Percentiles rank a stretch among this genome's conserved stretches.
Evolutionary conservation across 2,113 vertebrate genomes (phyloP).

Genomic region (Paracanthobrama guichenoti): DNA sequence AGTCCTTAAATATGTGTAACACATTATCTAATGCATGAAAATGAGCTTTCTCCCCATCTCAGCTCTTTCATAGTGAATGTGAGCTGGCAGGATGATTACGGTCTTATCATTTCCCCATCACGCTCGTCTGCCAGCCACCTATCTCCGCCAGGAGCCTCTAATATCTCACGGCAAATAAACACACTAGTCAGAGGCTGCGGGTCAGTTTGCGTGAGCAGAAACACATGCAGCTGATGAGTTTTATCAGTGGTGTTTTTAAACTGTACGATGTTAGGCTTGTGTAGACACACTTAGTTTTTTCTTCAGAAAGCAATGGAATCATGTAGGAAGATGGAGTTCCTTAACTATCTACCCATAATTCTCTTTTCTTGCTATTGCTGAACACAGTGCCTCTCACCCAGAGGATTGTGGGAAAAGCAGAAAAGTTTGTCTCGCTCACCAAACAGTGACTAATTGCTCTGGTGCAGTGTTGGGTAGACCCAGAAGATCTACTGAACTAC

Average conservation of each 20-base stretch:
- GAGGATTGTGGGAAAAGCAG: conserved; percentile 11
- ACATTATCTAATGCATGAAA: conserved; percentile 39
- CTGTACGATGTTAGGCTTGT: background rate
- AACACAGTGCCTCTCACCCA: background rate
- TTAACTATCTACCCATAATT: conserved; percentile 7
- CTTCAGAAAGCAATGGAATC: conserved; percentile 2
- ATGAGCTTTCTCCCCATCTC: conserved; percentile 25
- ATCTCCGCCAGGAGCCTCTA: conserved; percentile 32
- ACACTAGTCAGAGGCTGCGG: conserved; percentile 27
- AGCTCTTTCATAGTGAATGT: background rate
- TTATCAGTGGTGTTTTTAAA: conserved; percentile 13
- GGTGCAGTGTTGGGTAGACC: conserved; percentile 36
- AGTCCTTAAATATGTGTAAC: conserved; percentile 14
- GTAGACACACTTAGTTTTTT: conserved; percentile 13
- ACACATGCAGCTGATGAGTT: conserved; percentile 6
- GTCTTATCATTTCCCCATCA: conserved; percentile 40
- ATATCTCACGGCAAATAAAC: conserved; percentile 44
- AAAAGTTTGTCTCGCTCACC: conserved; percentile 30
- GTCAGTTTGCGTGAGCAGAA: conserved; percentile 19
- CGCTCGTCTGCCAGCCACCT: conserved; percentile 22
- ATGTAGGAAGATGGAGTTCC: background rate
- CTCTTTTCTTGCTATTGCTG: conserved; percentile 20
- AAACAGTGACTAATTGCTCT: conserved; percentile 49
- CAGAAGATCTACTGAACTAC: conserved; percentile 34
- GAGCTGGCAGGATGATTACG: conserved; percentile 37